Evolutionary conservation across 2,113 vertebrate genomes (phyloP).

Genomic region (Arizona elegans): DNA sequence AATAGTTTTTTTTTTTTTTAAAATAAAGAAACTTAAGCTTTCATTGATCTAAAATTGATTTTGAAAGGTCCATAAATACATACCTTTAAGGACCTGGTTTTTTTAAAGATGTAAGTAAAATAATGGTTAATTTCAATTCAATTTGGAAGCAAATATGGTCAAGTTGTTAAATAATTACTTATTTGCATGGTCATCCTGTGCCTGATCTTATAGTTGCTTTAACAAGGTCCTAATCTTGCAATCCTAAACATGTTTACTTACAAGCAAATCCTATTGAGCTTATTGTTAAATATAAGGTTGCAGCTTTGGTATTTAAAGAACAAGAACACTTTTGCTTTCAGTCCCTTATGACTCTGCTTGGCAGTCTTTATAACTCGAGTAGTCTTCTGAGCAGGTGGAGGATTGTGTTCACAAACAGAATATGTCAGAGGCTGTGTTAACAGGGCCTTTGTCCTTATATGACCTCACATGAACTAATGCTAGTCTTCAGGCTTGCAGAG

Average conservation of each 20-base stretch:
- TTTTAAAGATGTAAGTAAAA: background rate
- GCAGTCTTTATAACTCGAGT: background rate
- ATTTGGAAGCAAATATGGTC: background rate
- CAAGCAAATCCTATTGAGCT: background rate
- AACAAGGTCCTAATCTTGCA: background rate
- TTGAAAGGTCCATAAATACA: background rate
- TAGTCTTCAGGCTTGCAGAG: background rate
- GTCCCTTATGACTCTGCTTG: background rate
- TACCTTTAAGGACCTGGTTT: background rate
- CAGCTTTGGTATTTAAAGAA: background rate
- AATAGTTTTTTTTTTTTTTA: background rate
- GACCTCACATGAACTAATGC: conserved; percentile 34
- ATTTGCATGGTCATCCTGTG: background rate
- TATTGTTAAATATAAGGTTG: background rate
- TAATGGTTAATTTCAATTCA: background rate
- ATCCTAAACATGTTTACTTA: background rate
- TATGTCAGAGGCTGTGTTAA: conserved; percentile 8
- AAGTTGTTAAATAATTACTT: background rate
- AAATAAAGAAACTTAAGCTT: background rate
- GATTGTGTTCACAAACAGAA: conserved; percentile 9
- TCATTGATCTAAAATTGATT: background rate
- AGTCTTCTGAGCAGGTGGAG: background rate
- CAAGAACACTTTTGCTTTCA: background rate
- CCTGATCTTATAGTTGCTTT: background rate
- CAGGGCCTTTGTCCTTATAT: conserved; percentile 20